These are phyloP conservation scores for Aramus guarauna DNA, from an alignment of 2,113 vertebrate species.

Conservation along the genomic window DNA sequence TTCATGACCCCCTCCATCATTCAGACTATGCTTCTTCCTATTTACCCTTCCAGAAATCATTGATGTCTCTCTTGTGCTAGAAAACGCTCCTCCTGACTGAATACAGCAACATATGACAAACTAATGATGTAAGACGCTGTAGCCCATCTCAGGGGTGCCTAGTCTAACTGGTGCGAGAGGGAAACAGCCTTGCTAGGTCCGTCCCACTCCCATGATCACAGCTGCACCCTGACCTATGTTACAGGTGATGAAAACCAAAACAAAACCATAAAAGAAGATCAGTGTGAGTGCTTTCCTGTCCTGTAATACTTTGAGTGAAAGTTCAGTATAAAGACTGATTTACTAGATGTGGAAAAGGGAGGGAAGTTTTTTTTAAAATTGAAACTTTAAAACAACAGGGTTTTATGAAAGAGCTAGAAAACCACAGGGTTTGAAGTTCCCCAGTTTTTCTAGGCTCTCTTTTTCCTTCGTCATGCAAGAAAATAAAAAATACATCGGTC, in stretches of 20 bases:
- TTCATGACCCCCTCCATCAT: neutral
- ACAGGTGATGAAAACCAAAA: neutral
- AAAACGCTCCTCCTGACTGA: neutral
- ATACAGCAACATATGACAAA: neutral
- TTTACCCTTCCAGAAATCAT: neutral
- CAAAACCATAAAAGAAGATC: neutral
- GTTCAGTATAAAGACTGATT: neutral
- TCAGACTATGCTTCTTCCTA: neutral
- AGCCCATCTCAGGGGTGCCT: neutral
- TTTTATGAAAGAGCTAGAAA: neutral
- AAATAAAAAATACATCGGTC: neutral
- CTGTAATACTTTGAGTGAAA: neutral
- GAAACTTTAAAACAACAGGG: neutral
- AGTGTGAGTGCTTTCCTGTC: neutral
- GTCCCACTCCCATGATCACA: neutral
- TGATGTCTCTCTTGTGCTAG: neutral
- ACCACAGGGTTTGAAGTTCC: neutral
- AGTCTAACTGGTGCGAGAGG: accelerated
- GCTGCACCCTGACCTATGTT: neutral
- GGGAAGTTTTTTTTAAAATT: neutral
- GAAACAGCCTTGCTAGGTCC: neutral
- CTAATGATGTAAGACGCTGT: no score
- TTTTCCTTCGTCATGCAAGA: neutral
- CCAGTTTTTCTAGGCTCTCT: neutral
- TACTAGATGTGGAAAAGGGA: neutral